Percentiles rank a stretch among this genome's conserved stretches.
Evolutionary conservation across 2,113 vertebrate species (phyloP).

Genomic region (Phrynosoma blainvillii): DNA sequence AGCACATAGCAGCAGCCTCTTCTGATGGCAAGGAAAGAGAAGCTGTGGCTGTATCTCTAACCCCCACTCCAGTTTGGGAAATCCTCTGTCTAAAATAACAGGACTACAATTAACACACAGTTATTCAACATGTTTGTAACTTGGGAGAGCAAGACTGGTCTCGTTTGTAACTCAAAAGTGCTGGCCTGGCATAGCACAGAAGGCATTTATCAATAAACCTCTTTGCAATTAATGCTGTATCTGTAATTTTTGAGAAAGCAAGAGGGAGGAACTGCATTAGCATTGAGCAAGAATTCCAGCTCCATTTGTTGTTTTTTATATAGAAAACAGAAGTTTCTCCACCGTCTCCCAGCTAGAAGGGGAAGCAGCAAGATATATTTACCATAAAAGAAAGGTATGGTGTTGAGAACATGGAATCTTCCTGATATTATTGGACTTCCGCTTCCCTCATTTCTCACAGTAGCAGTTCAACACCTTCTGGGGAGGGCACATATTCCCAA

Average conservation of each 20-base stretch:
- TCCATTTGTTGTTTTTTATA: background rate
- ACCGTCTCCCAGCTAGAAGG: too few species aligned
- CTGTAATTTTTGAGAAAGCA: background rate
- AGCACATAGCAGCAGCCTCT: background rate
- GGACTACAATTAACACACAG: background rate
- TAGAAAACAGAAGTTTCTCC: too few species aligned
- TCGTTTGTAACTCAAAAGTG: constrained; percentile 16
- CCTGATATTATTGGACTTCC: too few species aligned
- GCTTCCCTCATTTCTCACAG: too few species aligned
- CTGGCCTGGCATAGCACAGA: constrained; percentile 16
- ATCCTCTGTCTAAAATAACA: background rate
- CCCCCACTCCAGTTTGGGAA: background rate
- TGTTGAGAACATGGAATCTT: background rate
- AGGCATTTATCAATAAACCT: constrained; percentile 33
- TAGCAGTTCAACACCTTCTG: too few species aligned
- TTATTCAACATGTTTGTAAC: background rate
- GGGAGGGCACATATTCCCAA: background rate
- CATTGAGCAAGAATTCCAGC: background rate
- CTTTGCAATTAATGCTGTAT: constrained; percentile 22
- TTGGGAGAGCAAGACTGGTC: constrained; percentile 1
- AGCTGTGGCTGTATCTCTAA: background rate
- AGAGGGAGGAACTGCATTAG: background rate
- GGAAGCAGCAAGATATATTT: background rate
- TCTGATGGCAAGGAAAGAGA: too few species aligned
- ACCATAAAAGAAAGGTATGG: background rate